Conservation (phyloP, 2,113 vertebrate species). For the Tricholaema leucomelas region DNA sequence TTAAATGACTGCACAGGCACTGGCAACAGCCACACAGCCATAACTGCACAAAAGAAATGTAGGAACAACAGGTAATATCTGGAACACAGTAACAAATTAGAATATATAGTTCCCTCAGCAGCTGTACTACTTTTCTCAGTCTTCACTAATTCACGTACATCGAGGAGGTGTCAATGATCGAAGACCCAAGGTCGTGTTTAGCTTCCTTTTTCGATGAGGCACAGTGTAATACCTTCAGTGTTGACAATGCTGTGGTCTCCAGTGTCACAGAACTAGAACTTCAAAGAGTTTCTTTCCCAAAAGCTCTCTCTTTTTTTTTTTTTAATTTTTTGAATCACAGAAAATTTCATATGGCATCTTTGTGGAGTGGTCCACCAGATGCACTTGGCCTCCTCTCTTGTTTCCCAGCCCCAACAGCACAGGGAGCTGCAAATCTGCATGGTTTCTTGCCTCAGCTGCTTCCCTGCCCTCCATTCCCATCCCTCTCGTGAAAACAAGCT, state of each 20-base stretch:
- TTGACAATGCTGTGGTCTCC: neutral
- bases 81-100: constrained; percentile 50
- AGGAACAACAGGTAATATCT: constrained; percentile 31
- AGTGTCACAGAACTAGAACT: neutral
- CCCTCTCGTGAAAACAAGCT: neutral
- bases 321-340: neutral
- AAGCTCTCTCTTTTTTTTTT: neutral
- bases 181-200: constrained; percentile 12
- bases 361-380: neutral
- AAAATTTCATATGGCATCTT: neutral
- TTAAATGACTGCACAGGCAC: neutral
- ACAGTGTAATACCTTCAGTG: neutral
- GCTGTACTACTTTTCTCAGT: constrained; percentile 57
- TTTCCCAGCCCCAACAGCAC: rapidly evolving
- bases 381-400: neutral
- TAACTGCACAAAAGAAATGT: neutral
- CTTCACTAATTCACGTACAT: constrained; percentile 53
- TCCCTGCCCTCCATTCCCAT: neutral
- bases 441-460: neutral
- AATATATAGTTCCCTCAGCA: constrained; percentile 52
- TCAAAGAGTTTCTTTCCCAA: neutral
- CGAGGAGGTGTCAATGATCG: constrained; percentile 1
- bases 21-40: neutral
- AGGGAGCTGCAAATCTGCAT: neutral
- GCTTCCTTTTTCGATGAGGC: constrained; percentile 3